Evolutionary conservation across 2,888 invertebrate genomes (phyloP), one percentile per base, ranked within the genome.

Genomic region (Lissonota sp.): DNA sequence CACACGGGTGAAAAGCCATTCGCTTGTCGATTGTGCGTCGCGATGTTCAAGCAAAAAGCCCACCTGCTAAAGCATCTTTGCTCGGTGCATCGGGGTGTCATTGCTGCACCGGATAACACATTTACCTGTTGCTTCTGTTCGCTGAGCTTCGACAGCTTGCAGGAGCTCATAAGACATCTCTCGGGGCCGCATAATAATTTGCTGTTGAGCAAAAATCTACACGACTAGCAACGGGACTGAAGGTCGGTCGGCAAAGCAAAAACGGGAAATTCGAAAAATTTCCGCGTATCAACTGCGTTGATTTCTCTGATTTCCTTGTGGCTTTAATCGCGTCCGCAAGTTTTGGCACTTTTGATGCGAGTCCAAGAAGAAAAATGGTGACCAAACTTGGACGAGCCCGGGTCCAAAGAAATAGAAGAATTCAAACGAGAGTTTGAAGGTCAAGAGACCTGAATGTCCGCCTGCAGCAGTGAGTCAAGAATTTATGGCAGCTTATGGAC

Each of bases 11-110:
- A 97, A 88, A 97, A 97, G 91, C 97, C 97, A 0, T 97, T 97
- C 90, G 97, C 97, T 86, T 97, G 97, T 94, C 95, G 97, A 87
- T 94, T 97, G 62, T 97, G 97, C 90, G 97, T 97, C 79, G 97
- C 97, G 74, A 97, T 97, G 97, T 97, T 97, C 93, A 97, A 97
- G 93, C 97, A 97, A 90, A 97, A 97, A 92, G 97, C 97, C 5
- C 97, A 97, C 91, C 94, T 97, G 86, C 93, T 97, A 80, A 97
- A 97, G 93, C 97, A 97, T 90, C 94, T 97, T 90, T 97, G 97
- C 93, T 97, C 97, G 84, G 97, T 97, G 82, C 97, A 97, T 94
- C 95, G 97, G 86, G 97, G 97, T 92, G 97, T 97, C 82, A 97
- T 97, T 92, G 97, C 97, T 57, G 96, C 96, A 53, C 96, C 96